phyloP scores from a whole-genome alignment of 2,113 vertebrate species.

The Pluvianellus socialis region DNA sequence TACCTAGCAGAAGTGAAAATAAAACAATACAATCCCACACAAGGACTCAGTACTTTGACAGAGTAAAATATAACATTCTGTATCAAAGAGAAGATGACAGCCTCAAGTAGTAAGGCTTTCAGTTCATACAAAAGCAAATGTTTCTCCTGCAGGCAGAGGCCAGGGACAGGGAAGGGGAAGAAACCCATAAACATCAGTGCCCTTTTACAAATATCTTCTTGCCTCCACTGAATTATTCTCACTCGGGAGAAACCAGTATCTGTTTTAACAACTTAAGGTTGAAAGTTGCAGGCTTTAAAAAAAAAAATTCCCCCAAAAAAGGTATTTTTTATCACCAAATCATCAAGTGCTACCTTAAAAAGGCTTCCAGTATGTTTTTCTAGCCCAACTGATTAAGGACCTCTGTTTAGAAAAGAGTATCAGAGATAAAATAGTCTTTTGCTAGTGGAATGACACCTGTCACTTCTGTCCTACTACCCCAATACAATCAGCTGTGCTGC shows the following conservation, averaged over 20 bases:
- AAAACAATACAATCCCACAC: neutral
- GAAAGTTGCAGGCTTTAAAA: neutral
- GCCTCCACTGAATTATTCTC: neutral
- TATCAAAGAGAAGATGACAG: neutral
- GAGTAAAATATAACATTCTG: neutral
- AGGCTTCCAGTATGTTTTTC: neutral
- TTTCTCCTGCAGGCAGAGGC: neutral
- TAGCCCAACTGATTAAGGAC: neutral
- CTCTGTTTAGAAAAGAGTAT: neutral
- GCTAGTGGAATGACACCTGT: neutral
- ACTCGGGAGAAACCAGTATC: fast-evolving
- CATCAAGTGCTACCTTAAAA: neutral
- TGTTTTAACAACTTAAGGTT: neutral
- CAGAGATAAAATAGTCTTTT: neutral
- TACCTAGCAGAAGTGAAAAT: constrained; percentile 77
- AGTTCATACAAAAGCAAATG: neutral
- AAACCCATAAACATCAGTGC: neutral
- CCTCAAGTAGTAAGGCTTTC: neutral
- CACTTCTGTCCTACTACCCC: neutral
- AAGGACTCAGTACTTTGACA: neutral
- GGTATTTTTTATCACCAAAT: neutral
- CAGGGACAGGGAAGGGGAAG: no score
- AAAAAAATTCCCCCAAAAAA: neutral
- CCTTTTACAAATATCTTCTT: neutral
- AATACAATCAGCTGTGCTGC: neutral